These are phyloP conservation scores for Ctenodactylus gundi DNA, from an alignment of 2,113 vertebrate species.

Conservation along the genomic window DNA sequence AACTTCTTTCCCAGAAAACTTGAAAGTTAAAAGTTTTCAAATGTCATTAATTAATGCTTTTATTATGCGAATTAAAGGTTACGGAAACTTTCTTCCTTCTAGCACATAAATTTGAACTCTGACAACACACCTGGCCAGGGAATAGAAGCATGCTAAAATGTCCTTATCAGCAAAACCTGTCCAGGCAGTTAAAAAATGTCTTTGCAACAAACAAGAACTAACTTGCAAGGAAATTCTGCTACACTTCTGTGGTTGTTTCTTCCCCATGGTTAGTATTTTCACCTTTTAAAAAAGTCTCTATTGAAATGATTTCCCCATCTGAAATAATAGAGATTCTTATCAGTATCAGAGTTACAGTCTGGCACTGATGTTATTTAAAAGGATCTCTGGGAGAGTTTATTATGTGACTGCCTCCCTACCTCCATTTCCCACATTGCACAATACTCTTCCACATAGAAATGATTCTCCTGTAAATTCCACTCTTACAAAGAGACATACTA, in stretches of 20 bases:
- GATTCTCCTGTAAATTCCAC: not conserved
- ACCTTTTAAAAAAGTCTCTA: not conserved
- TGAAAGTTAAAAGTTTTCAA: not conserved
- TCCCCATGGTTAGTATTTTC: conserved; percentile 3
- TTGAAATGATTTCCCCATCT: not conserved
- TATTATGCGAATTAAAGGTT: not conserved
- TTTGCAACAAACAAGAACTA: not conserved
- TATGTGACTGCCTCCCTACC: not conserved
- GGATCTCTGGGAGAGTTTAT: not conserved
- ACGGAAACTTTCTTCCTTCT: not conserved
- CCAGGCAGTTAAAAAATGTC: conserved; percentile 8
- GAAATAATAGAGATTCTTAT: not conserved
- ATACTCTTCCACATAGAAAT: conserved; percentile 16
- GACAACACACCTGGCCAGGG: conserved; percentile 22
- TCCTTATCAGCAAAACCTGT: conserved; percentile 17
- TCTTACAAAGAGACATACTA: not conserved
- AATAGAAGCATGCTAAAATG: conserved; percentile 21
- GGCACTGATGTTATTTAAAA: not conserved
- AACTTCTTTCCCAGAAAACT: conserved; percentile 8
- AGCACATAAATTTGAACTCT: conserved; percentile 36
- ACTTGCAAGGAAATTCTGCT: conserved; percentile 33
- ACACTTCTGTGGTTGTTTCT: conserved; percentile 39
- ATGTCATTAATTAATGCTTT: not conserved
- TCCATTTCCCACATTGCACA: not conserved
- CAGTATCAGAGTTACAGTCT: not conserved